Conservation (phyloP, 1,140 invertebrate species). For the Parasteatoda tepidariorum region DNA sequence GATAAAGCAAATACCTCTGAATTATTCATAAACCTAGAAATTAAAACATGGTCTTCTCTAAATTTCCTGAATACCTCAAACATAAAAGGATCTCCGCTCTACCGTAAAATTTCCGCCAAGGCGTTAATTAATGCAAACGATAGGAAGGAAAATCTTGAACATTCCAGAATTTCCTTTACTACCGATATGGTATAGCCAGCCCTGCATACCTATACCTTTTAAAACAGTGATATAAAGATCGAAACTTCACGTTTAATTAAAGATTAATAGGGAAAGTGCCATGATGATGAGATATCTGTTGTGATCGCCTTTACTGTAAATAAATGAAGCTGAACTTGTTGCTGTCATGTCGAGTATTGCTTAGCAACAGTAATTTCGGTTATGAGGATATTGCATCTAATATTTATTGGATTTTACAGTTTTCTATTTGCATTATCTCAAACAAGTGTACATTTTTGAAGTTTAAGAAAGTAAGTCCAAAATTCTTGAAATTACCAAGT, state of each 20-base stretch:
- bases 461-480: no score
- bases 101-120: constrained; percentile 21
- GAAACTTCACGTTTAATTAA: constrained; percentile 29
- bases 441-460: no score
- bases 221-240: neutral
- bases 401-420: no score
- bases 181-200: no score
- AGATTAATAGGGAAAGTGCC: neutral
- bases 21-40: constrained; percentile 12
- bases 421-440: no score
- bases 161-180: constrained; percentile 14
- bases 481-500: no score
- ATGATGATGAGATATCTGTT: neutral
- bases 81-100: neutral
- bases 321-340: constrained; percentile 11
- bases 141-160: neutral
- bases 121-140: constrained; percentile 18
- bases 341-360: no score
- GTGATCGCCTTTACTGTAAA: neutral
- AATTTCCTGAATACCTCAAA: neutral
- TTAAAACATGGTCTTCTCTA: neutral
- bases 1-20: constrained; percentile 12
- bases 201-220: neutral
- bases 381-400: no score
- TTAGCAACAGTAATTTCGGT: no score